Base-by-base conservation (phyloP, 2,888 invertebrate species). In the Odontomyia ornata region DNA sequence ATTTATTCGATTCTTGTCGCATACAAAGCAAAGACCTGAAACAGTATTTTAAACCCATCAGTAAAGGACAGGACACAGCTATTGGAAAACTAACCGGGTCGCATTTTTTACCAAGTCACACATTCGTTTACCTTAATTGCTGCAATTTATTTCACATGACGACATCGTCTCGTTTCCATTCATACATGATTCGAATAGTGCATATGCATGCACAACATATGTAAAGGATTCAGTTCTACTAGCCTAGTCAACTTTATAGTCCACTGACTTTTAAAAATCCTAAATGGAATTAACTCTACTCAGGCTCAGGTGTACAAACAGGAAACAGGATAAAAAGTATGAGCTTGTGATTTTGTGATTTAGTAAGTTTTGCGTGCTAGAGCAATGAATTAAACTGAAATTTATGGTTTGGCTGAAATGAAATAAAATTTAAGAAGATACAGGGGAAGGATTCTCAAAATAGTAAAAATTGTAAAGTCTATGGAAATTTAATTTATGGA, bases 51-150 rank as follows among this genome's bases (percentile, higher is more conserved):
- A 5, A 36, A 36, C 36, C 5, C 9, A 36, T 36, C 36, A 57
- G 21, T 36, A 9, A 1, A 62, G 62, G 15, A 62, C 25, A 62
- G 62, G 15, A 62, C 62, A n/a, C 36, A 36, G 36, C 5, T 9
- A 36, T 18, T 64, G 28, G 15, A 64, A 60, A 21, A 60, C 64
- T 23, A 64, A 28, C 30, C 25, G 27, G 64, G 69, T 25, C 47
- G 69, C 47, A 72, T 25, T 18, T 72, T 27, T 52, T 56, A 52
- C 27, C 28, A n/a, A 56, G 71, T 25, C 23, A 72, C 56, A 52
- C 71, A 72, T 72, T 72, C 52, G 52, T 72, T 72, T 21, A 27
- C 27, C 18, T 72, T 56, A 72, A 67, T 67, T 67, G 56, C 71
- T 56, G 56, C 56, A 56, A 56, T 72, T 72, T 56, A 56, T 72